Base-by-base conservation (phyloP, 2,113 vertebrate genomes). In the Nematolebias whitei region DNA sequence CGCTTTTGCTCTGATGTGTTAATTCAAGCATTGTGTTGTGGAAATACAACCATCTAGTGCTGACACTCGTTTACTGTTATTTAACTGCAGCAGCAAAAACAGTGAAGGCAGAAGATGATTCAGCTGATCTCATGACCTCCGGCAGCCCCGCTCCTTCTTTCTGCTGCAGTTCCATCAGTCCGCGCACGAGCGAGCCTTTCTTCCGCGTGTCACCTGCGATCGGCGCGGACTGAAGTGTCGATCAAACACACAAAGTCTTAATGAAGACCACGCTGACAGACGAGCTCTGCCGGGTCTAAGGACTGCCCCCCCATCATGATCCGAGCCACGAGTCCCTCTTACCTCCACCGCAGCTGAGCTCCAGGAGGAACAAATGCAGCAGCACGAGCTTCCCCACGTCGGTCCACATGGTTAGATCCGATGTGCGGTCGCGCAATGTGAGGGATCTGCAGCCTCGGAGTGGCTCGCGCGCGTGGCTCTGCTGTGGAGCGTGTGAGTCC, bases 401-500 rank as follows among this genome's bases (percentile, higher is more conserved):
- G 12, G 88, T 87, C 91, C 91, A 91, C 93, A 94, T 93, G 75
- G 86, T 90, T 86, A 85, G 68, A 84, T 89, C 76, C 85, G 35
- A 56, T 12, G 26, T 40, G 77, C 57, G 86, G 58, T 83, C 87
- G 74, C 83, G 61, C 67, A 68, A 70, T 53, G 23, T 56, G 77
- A 83, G 55, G 70, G 71, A 71, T 74, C 63, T 67, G 70, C 77
- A 22, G n/a, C 19, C 14, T 80, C 61, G 62, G 44, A 0, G 23
- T 57, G 51, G 59, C 60, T 65, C 32, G 50, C 48, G 59, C 45
- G 32, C 18, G 43, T 19, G 20, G 58, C 16, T 66, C 52, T 19
- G 61, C 61, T 52, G 40, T 35, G 23, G 44, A 38, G 67, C 26
- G 78, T 64, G 71, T 71, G 70, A 63, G 71, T 23, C 67, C 18